Evolutionary conservation across 2,797 vertebrate genomes (phyloP), one percentile per base, ranked within the genome.

Genomic region (Eulemur coronatus): DNA sequence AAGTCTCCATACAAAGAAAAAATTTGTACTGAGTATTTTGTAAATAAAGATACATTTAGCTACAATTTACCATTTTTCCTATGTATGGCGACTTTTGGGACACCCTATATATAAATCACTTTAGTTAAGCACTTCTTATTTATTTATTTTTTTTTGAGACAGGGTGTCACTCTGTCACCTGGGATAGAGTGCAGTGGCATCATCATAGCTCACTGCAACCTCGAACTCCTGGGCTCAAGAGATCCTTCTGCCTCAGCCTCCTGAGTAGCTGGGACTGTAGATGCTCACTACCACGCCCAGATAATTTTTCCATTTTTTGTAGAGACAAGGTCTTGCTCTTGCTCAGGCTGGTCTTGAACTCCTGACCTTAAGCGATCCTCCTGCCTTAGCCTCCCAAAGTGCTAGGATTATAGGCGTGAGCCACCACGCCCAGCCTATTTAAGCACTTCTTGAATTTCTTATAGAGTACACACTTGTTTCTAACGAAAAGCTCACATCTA

Each of bases 401-500:
- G 63, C 63, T n/a, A n/a, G 33, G 33, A 65, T 65, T 65, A 65
- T n/a, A 65, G 63, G 17, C 63, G 4, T n/a, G 17, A n/a, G 15
- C 33, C 33, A 65, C 33, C 33, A 18, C 63, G 4, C 67, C 67
- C 67, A 38, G 35, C 35, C 67, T 65, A 94, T n/a, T 35, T 70
- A 70, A 70, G 43, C 33, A 94, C 38, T 92, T 96, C 38, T 80
- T 97, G 57, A 92, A 96, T n/a, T 73, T 95, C 79, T 89, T 91
- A 70, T 28, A 33, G 46, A 94, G 20, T 70, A 86, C 24, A 84
- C 8, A 86, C 33, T 82, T 94, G 57, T 90, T 96, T 97, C n/a
- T 91, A 95, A 95, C 86, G 55, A 94, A 95, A 89, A 96, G 22
- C 38, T 97, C 41, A 57, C 9, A 80, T 86, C 55, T 94, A 90